Evolutionary conservation across 64 coral and sea anemone species (phyloP), one percentile per base, ranked within the genome.

Genomic region (Pocillopora verrucosa): DNA sequence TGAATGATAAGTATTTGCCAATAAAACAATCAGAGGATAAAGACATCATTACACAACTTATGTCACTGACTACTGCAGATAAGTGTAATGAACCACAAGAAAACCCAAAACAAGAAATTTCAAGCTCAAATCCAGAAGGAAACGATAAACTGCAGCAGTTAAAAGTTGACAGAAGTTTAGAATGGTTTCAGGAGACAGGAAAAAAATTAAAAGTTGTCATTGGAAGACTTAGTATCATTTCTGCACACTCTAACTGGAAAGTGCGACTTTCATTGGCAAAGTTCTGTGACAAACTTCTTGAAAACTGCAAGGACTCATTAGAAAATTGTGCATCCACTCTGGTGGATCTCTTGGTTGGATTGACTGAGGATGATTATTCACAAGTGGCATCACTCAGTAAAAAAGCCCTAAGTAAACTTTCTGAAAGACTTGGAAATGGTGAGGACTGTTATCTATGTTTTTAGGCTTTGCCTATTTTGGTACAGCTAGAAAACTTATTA

Each of bases 171-270:
- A 58, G 79, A 37, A 86, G 76, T 65, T 17, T 70, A 35, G 11
- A 45, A 3, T 98, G 95, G 95, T 94, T 98, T 80, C 56, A 69
- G 16, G 84, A 79, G 20, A 98, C 95, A 74, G 86, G 79, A 89
- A 56, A 30, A 45, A 98, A 98, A 12, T 60, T 98, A n/a, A 89
- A 94, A 80, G 35, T 99, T 75, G 72, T 99, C 57, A 59, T 99
- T 85, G 84, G 91, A 73, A 90, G 87, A 86, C 36, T 92, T 17
- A 87, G 60, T 58, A 24, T 72, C 0, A 41, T 72, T 45, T 72
- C 75, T 62, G 59, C 57, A 24, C 83, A 99, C 60, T 41, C 76
- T 20, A 99, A 92, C 79, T 99, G 97, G 97, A 95, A 93, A 99
- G 94, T 99, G 17, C 86, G 80, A 24, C 76, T 99, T 36, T 61